These are phyloP conservation scores for Lottia scabra DNA, from an alignment of 2,888 invertebrate genomes.

Conservation along the genomic window DNA sequence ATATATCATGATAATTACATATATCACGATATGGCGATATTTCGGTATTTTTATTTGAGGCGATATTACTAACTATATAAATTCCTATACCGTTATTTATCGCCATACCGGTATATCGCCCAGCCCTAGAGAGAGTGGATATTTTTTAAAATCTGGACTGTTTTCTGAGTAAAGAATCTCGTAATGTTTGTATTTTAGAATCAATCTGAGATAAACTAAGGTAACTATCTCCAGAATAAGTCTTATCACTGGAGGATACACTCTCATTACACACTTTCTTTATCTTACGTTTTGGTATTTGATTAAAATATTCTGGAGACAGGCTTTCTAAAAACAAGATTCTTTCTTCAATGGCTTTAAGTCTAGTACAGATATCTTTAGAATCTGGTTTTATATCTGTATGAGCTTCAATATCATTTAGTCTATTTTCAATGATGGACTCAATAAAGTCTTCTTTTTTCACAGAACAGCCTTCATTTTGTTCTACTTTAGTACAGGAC, in stretches of 20 bases:
- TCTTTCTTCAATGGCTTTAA: conserved; percentile 82
- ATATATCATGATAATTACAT: too few relatives aligned
- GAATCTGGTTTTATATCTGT: conserved; percentile 70
- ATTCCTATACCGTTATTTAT: too few relatives aligned
- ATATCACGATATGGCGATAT: too few relatives aligned
- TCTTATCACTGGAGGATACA: not conserved
- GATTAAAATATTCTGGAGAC: conserved; percentile 81
- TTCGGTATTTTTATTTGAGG: too few relatives aligned
- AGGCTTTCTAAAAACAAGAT: conserved; percentile 80
- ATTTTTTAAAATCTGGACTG: not conserved
- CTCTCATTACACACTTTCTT: not conserved
- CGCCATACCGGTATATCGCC: too few relatives aligned
- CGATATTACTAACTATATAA: too few relatives aligned
- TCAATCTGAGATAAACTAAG: not conserved
- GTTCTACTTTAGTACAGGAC: conserved; percentile 12
- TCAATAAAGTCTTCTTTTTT: conserved; percentile 11
- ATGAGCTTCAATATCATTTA: conserved; percentile 77
- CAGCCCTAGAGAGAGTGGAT: too few relatives aligned
- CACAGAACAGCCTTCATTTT: conserved; percentile 9
- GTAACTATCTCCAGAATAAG: not conserved
- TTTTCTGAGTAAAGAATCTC: not conserved
- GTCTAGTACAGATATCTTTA: conserved; percentile 76
- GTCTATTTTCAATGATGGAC: conserved; percentile 75
- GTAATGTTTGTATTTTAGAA: not conserved
- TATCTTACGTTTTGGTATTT: not conserved